Evolutionary conservation across 2,113 vertebrate species (phyloP).

Genomic region (Ceyx margarethae): DNA sequence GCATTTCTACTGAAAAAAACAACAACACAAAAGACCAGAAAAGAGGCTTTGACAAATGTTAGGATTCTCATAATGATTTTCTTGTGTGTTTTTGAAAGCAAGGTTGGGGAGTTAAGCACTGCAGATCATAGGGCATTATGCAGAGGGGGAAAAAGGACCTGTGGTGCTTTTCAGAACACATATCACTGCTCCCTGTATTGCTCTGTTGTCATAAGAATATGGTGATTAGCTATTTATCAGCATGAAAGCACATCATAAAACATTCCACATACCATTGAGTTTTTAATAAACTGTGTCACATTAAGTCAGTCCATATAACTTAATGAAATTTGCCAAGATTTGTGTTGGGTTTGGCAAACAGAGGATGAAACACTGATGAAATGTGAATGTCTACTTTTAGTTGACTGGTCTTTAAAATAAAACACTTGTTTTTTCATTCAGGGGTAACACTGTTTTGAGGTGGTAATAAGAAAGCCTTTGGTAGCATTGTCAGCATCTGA

Average conservation of each 20-base stretch:
- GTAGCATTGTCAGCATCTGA: fast-evolving
- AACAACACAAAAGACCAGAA: neutral
- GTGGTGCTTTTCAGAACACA: conserved; percentile 8
- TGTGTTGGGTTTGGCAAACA: conserved; percentile 4
- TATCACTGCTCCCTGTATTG: conserved; percentile 16
- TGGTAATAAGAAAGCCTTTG: neutral
- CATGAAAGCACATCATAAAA: conserved; percentile 22
- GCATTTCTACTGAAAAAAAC: conserved; percentile 24
- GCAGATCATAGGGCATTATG: conserved; percentile 31
- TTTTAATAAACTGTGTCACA: neutral
- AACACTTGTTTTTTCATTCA: neutral
- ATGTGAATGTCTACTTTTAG: neutral
- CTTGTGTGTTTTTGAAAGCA: conserved; percentile 21
- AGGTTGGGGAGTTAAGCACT: conserved; percentile 24
- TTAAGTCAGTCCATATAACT: conserved; percentile 21
- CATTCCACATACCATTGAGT: conserved; percentile 23
- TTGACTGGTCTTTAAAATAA: neutral
- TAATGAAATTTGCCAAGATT: conserved; percentile 23
- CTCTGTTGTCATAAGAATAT: conserved; percentile 37
- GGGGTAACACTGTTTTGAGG: neutral
- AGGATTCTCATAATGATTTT: conserved; percentile 10
- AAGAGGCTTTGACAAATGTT: conserved; percentile 48
- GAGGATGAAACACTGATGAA: neutral
- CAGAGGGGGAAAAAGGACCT: neutral
- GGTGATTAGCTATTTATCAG: conserved; percentile 52